These are phyloP conservation scores for Drosophila fuyamai DNA, from an alignment of 1,140 invertebrate genomes.

Conservation along the genomic window DNA sequence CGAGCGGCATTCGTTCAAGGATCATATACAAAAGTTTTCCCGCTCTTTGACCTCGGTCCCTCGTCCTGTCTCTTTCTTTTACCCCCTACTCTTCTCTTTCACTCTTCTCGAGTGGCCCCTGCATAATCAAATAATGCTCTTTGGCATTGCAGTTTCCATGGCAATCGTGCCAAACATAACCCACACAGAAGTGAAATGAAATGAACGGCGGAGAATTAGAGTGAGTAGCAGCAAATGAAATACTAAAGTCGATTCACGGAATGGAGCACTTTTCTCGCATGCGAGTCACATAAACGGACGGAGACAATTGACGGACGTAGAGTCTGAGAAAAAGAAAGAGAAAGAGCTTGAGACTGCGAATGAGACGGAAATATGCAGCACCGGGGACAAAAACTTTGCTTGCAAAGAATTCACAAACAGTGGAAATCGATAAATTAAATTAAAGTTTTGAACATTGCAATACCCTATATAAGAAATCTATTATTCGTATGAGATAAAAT, in stretches of 20 bases:
- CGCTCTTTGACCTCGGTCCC: constrained; percentile 7
- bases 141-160: constrained; percentile 54
- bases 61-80: background rate
- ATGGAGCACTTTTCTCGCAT: constrained; percentile 32
- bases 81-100: background rate
- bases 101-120: constrained; percentile 14
- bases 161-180: constrained; percentile 41
- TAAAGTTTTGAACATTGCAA: background rate
- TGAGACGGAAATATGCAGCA: constrained; percentile 24
- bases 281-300: constrained; percentile 58
- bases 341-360: background rate
- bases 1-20: constrained; percentile 17
- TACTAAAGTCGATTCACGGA: constrained; percentile 33
- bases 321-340: constrained; percentile 16
- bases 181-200: constrained; percentile 42
- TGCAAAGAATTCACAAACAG: constrained; percentile 31
- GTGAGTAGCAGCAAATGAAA: constrained; percentile 33
- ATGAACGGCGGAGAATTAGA: constrained; percentile 38
- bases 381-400: constrained; percentile 36
- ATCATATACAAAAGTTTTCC: constrained; percentile 13
- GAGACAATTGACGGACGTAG: constrained; percentile 28
- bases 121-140: constrained; percentile 55
- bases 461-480: constrained; percentile 1
- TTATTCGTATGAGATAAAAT: no score
- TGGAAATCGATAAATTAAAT: constrained; percentile 22